These are phyloP conservation scores for Anser brachyrhynchus DNA, from an alignment of 2,113 vertebrate species.

Conservation along the genomic window DNA sequence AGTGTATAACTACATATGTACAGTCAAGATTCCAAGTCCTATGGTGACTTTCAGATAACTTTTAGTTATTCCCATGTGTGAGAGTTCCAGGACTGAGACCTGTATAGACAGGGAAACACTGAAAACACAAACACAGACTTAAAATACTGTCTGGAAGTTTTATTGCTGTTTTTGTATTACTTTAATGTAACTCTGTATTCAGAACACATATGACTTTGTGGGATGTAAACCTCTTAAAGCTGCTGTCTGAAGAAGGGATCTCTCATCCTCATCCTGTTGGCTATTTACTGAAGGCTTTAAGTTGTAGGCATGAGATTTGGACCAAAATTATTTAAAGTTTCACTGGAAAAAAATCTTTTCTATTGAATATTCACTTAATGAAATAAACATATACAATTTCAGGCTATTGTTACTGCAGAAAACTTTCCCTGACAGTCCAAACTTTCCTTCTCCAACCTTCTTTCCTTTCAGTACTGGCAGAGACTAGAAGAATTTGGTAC, in stretches of 20 bases:
- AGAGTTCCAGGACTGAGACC: neutral
- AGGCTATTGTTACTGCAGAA: neutral
- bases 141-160: neutral
- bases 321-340: neutral
- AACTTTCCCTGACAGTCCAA: neutral
- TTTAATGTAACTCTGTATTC: neutral
- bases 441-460: neutral
- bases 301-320: neutral
- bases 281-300: neutral
- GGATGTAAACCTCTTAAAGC: neutral
- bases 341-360: neutral
- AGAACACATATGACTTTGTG: neutral
- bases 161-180: neutral
- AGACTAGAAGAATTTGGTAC: neutral
- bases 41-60: conserved; percentile 36
- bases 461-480: neutral
- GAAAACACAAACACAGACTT: neutral
- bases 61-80: neutral
- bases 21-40: neutral
- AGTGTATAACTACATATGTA: neutral
- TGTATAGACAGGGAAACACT: neutral
- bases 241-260: neutral
- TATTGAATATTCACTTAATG: neutral
- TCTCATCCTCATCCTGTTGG: neutral
- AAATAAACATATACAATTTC: neutral